These are phyloP conservation scores for Coranthus polyacanthus DNA, from an alignment of 2,797 vertebrate genomes.

Conservation along the genomic window DNA sequence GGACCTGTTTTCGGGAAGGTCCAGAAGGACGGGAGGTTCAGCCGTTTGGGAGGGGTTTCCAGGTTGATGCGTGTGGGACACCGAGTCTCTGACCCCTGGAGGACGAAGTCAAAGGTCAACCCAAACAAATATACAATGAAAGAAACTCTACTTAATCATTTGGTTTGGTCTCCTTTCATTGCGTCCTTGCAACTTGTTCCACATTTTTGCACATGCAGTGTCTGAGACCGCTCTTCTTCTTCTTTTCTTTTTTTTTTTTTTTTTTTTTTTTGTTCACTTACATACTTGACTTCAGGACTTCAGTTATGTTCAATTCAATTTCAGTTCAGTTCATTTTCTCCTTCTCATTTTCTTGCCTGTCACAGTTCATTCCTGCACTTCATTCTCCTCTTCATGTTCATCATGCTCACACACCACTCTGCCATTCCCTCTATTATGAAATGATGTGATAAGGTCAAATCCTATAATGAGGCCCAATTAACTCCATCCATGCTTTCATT, in stretches of 20 bases:
- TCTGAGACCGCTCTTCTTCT: not conserved
- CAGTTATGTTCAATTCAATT: conserved; percentile 10
- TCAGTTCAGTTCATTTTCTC: not conserved
- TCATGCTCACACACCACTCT: conserved; percentile 13
- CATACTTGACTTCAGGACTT: conserved; percentile 12
- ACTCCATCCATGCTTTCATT: conserved; percentile 64
- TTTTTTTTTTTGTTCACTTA: conserved; percentile 12
- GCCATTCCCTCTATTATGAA: conserved; percentile 26
- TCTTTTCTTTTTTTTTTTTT: no score
- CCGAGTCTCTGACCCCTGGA: conserved; percentile 93
- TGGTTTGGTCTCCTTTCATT: not conserved
- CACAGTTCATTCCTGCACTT: conserved; percentile 8
- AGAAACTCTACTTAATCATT: conserved; percentile 1
- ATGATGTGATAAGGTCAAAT: conserved; percentile 46
- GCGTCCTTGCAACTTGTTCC: not conserved
- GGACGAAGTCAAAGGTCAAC: conserved; percentile 17
- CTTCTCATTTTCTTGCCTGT: not conserved
- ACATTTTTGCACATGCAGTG: not conserved
- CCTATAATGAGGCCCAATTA: conserved; percentile 70
- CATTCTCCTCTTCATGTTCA: conserved; percentile 5
- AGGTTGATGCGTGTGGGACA: conserved; percentile 91
- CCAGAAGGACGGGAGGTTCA: conserved; percentile 90
- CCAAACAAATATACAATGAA: not conserved
- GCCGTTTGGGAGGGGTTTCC: conserved; percentile 84
- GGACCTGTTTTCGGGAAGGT: conserved; percentile 91